phyloP scores from a whole-genome alignment of 2,113 vertebrate species.

The Guaruba guarouba region DNA sequence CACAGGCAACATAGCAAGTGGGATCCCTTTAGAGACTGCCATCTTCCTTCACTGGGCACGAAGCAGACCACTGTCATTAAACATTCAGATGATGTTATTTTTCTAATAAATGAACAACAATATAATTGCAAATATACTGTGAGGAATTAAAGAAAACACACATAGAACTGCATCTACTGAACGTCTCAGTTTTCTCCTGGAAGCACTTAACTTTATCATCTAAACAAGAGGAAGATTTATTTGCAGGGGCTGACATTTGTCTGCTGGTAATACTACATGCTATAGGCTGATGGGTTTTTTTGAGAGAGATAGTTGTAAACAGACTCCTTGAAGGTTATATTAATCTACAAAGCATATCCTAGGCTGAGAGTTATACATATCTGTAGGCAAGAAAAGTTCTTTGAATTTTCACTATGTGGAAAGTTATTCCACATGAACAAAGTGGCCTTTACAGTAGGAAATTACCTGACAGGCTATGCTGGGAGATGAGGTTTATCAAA shows the following conservation, averaged over 20 bases:
- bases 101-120: neutral
- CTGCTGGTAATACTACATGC: neutral
- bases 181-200: neutral
- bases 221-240: neutral
- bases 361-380: constrained; percentile 19
- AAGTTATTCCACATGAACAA: constrained; percentile 21
- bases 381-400: neutral
- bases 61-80: neutral
- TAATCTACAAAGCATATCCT: constrained; percentile 19
- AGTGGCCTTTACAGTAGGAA: constrained; percentile 3
- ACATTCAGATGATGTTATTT: neutral
- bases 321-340: constrained; percentile 20
- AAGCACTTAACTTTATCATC: neutral
- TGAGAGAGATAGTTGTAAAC: constrained; percentile 25
- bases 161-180: neutral
- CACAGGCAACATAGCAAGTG: neutral
- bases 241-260: constrained; percentile 26
- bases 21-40: neutral
- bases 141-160: neutral
- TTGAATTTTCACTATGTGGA: neutral
- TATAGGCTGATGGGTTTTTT: neutral
- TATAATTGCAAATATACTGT: neutral
- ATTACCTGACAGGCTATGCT: neutral
- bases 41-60: neutral
- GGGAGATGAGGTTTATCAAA: neutral